Conservation (phyloP, 2,888 invertebrate species). For the Orgyia antiqua region DNA sequence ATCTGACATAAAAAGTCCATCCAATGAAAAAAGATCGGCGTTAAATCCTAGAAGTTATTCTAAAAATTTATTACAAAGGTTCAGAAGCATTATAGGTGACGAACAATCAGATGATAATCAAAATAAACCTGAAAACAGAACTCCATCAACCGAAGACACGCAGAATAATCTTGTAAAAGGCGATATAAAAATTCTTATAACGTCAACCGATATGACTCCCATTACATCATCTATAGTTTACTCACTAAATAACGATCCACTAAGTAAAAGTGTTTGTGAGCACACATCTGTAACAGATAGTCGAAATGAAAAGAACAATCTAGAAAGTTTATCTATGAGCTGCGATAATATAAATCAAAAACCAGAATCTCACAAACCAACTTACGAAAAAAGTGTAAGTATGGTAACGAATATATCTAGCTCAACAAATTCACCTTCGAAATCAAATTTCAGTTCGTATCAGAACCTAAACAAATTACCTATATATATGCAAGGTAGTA, state of each 20-base stretch:
- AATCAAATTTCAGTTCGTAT: slow-evolving; percentile 57
- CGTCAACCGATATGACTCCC: slow-evolving; percentile 52
- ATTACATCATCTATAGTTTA: slow-evolving; percentile 47
- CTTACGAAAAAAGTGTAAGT: slow-evolving; percentile 59
- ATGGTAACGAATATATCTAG: slow-evolving; percentile 49
- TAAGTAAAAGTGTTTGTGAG: slow-evolving; percentile 66
- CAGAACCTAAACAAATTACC: slow-evolving; percentile 70
- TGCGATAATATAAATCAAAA: slow-evolving; percentile 59
- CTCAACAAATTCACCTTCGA: slow-evolving; percentile 47
- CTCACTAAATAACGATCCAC: slow-evolving; percentile 38
- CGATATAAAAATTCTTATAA: slow-evolving; percentile 61
- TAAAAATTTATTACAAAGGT: slow-evolving; percentile 67
- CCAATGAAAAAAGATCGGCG: slow-evolving; percentile 58
- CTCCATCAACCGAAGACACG: slow-evolving; percentile 28
- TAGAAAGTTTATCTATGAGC: slow-evolving; percentile 51
- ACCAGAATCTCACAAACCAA: slow-evolving; percentile 36
- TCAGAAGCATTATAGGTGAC: slow-evolving; percentile 71
- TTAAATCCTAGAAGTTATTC: slow-evolving; percentile 68
- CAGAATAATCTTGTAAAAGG: slow-evolving; percentile 39
- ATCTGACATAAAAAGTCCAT: slow-evolving; percentile 59
- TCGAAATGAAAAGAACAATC: slow-evolving; percentile 58
- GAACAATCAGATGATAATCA: slow-evolving; percentile 62
- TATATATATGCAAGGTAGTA: slow-evolving; percentile 87
- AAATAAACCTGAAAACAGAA: slow-evolving; percentile 40
- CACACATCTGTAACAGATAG: slow-evolving; percentile 53